Evolutionary conservation across 2,888 invertebrate species (phyloP).

Genomic region (Chirona hameri): DNA sequence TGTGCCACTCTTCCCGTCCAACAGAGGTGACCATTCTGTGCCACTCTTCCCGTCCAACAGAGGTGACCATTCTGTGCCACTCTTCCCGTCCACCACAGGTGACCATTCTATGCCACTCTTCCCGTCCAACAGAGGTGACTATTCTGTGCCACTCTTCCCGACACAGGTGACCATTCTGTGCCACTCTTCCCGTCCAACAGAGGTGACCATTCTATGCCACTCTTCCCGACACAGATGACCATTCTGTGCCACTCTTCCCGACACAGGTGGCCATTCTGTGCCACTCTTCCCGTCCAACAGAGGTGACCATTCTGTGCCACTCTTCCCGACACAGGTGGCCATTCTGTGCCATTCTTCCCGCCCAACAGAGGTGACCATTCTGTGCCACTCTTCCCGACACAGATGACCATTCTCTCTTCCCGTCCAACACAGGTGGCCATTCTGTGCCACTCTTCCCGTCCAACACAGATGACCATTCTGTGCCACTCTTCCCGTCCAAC

Average conservation of each 20-base stretch:
- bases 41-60: no score
- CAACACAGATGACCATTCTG: background rate
- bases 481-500: constrained; percentile 38
- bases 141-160: constrained; percentile 36
- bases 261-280: background rate
- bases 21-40: constrained; percentile 70
- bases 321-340: no score
- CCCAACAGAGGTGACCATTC: constrained; percentile 62
- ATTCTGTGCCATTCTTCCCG: constrained; percentile 36
- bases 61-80: background rate
- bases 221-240: constrained; percentile 52
- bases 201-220: background rate
- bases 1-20: constrained; percentile 36
- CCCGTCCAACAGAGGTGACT: no score
- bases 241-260: no score
- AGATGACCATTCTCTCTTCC: constrained; percentile 34
- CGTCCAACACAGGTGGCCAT: constrained; percentile 58
- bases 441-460: no score
- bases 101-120: no score
- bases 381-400: no score
- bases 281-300: constrained; percentile 46
- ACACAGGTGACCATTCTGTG: constrained; percentile 70
- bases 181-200: no score
- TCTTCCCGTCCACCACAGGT: constrained; percentile 54
- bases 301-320: no score